phyloP scores from a whole-genome alignment of 2,888 invertebrate species.

The Nephrotoma guestfalica region DNA sequence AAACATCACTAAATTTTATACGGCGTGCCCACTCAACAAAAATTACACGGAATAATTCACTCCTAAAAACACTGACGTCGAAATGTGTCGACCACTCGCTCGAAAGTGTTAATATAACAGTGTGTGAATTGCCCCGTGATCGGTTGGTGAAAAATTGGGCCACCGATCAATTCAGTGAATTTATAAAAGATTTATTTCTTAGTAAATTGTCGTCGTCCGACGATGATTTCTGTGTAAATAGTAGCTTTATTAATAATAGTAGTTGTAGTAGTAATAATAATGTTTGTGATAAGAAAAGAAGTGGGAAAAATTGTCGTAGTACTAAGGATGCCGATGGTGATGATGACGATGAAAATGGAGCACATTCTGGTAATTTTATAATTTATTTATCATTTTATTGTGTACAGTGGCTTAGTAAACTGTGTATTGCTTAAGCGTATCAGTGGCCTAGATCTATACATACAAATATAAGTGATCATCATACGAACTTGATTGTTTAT shows the following conservation, averaged over 20 bases:
- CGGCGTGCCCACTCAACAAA: constrained; percentile 59
- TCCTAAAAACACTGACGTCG: constrained; percentile 41
- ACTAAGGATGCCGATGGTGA: constrained; percentile 32
- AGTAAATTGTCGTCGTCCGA: constrained; percentile 1
- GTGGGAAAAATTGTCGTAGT: constrained; percentile 32
- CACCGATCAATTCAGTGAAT: constrained; percentile 27
- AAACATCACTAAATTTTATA: constrained; percentile 44
- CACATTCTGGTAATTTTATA: neutral
- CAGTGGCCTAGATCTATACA: neutral
- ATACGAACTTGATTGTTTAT: neutral
- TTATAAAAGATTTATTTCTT: constrained; percentile 12
- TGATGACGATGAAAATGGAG: constrained; percentile 33
- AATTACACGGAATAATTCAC: constrained; percentile 49
- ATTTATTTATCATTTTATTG: neutral
- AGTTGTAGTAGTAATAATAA: constrained; percentile 8
- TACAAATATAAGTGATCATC: neutral
- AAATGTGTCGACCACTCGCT: constrained; percentile 36
- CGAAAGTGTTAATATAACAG: constrained; percentile 24
- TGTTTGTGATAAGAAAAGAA: constrained; percentile 22
- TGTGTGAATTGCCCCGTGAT: constrained; percentile 31
- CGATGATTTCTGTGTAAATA: neutral
- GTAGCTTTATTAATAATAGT: constrained; percentile 15
- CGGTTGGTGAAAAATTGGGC: constrained; percentile 28
- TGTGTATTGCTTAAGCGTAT: neutral
- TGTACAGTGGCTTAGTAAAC: neutral